phyloP scores from a whole-genome alignment of 2,113 vertebrate genomes.

The Carollia perspicillata region DNA sequence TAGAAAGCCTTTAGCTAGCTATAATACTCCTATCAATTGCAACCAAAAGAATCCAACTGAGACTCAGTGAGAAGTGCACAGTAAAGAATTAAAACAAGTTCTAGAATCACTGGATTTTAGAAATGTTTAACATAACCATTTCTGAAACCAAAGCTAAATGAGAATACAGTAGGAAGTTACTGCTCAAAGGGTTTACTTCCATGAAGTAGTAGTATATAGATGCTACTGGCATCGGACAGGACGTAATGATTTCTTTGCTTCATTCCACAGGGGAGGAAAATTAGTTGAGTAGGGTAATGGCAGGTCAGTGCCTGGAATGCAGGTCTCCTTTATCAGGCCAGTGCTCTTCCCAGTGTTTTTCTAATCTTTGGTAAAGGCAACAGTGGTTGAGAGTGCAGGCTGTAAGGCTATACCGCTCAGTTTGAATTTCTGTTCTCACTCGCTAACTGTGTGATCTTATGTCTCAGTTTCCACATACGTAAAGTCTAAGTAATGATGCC shows the following conservation, averaged over 20 bases:
- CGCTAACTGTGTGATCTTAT: background rate
- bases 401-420: background rate
- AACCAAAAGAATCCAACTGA: background rate
- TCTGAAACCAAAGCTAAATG: background rate
- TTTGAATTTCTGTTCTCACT: background rate
- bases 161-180: background rate
- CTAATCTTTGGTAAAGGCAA: background rate
- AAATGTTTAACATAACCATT: background rate
- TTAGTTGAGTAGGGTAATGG: background rate
- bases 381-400: rapidly evolving
- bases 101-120: background rate
- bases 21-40: background rate
- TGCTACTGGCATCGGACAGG: background rate
- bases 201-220: background rate
- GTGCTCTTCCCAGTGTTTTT: background rate
- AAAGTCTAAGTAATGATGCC: background rate
- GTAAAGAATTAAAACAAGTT: background rate
- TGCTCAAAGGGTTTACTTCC: background rate
- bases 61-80: background rate
- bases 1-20: background rate
- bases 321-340: background rate
- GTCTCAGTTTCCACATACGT: background rate
- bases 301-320: background rate
- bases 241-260: background rate
- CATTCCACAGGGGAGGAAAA: background rate